These are phyloP conservation scores for Stratiomys singularior DNA, from an alignment of 2,888 invertebrate genomes.

Conservation along the genomic window DNA sequence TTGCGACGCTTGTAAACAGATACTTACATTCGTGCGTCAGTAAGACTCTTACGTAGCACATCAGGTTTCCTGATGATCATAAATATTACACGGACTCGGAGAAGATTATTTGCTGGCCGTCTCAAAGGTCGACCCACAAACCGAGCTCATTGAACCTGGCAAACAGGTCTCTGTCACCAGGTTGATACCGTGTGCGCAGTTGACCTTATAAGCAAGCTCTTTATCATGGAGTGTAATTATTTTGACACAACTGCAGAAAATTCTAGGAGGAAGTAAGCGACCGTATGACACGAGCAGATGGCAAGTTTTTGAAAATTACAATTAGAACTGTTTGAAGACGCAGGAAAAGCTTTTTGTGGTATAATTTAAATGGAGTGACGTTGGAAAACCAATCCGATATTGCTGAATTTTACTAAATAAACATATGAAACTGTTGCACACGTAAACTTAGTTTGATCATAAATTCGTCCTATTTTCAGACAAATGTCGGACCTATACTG, in stretches of 20 bases:
- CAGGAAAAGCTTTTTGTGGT: no score
- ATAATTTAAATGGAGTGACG: no score
- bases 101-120: not conserved
- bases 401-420: no score
- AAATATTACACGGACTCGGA: slow-evolving; percentile 29
- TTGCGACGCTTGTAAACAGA: slow-evolving; percentile 31
- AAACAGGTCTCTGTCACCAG: slow-evolving; percentile 30
- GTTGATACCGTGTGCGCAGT: slow-evolving; percentile 23
- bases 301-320: no score
- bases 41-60: not conserved
- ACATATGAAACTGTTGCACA: no score
- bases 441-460: not conserved
- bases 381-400: no score
- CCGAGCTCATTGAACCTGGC: slow-evolving; percentile 43
- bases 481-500: slow-evolving; percentile 91
- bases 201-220: slow-evolving; percentile 35
- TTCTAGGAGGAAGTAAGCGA: no score
- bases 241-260: not conserved
- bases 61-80: slow-evolving; percentile 37
- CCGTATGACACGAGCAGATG: no score
- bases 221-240: slow-evolving; percentile 15
- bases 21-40: slow-evolving; percentile 21
- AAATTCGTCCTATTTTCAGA: slow-evolving; percentile 70
- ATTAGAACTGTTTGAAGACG: no score
- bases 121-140: slow-evolving; percentile 38